Base-by-base conservation (phyloP, 2,797 vertebrate species). In the Clarias pachynema region DNA sequence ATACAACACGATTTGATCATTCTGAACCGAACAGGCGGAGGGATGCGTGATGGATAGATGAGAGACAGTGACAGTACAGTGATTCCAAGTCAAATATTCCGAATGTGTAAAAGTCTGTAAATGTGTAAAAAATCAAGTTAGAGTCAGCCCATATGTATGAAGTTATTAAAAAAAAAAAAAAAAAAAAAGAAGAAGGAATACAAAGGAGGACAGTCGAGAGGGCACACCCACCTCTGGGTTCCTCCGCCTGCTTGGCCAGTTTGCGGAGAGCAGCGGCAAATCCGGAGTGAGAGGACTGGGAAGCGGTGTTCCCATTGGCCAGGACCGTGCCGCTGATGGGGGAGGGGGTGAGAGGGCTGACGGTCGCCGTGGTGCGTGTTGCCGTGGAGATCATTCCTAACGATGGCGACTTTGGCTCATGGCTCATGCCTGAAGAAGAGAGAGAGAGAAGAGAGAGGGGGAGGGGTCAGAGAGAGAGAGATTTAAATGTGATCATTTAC, bases 201-300 rank as follows among this genome's bases (percentile, higher is more conserved):
- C 72, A 63, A 34, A 65, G 68, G 57, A 81, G 37, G 79, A 59
- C 62, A 65, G 57, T 24, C 31, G 15, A 56, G 62, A 37, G 44
- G 63, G 31, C 59, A 83, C 0, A 62, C 96, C 96, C 95, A 98
- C 97, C 97, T 97, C 97, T 94, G 89, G 98, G 98, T 90, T 99
- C 98, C 94, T 99, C 98, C 0, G 97, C 98, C 94, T 99, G 98
- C 93, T 98, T 99, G 95, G 98, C 98, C 94, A 99, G 96, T 95
- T 99, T 98, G 95, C 98, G 98, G 88, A 99, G 96, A 2, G 98
- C 98, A 2, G 98, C 98, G 40, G 98, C 98, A 83, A 99, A 99
- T 96, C 98, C 97, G 88, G 98, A 98, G 90, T 97, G 97, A 84
- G 97, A 95, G 84, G 97, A 96, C 91, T 97, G 97, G 91, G 95